phyloP scores from a whole-genome alignment of 1,140 invertebrate species.

The Bombus soroeensis region DNA sequence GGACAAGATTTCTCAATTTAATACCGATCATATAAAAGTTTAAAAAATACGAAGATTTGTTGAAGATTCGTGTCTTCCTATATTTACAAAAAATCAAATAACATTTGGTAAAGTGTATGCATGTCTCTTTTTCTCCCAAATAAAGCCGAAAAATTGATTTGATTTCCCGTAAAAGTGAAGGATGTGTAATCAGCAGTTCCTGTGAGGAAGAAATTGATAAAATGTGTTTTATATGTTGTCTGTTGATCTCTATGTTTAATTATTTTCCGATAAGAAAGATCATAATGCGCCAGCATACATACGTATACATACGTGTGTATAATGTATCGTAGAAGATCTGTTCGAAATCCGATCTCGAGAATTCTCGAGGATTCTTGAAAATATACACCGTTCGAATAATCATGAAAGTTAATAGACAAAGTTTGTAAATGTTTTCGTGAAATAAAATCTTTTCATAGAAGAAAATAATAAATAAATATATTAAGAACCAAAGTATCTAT shows the following conservation, averaged over 20 bases:
- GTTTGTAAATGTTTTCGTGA: too few species aligned
- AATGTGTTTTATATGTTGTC: constrained; percentile 56
- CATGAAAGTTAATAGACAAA: not conserved
- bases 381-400: not conserved
- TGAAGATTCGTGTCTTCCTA: not conserved
- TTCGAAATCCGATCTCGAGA: too few species aligned
- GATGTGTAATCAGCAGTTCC: too few species aligned
- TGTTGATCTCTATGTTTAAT: constrained; percentile 66
- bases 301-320: too few species aligned
- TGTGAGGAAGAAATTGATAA: not conserved
- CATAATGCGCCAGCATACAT: too few species aligned
- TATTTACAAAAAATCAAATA: not conserved
- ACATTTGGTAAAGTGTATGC: not conserved
- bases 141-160: not conserved
- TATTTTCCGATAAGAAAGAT: constrained; percentile 29
- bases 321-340: not conserved
- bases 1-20: too few species aligned
- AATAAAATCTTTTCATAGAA: not conserved
- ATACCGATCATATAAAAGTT: not conserved
- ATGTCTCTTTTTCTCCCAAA: not conserved
- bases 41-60: not conserved
- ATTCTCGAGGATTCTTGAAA: not conserved
- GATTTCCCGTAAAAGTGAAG: accelerated
- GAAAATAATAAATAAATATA: not conserved
- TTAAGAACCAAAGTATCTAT: not conserved